Evolutionary conservation across 1,140 invertebrate species (phyloP), one percentile per base, ranked within the genome.

Genomic region (Diorhabda carinulata): DNA sequence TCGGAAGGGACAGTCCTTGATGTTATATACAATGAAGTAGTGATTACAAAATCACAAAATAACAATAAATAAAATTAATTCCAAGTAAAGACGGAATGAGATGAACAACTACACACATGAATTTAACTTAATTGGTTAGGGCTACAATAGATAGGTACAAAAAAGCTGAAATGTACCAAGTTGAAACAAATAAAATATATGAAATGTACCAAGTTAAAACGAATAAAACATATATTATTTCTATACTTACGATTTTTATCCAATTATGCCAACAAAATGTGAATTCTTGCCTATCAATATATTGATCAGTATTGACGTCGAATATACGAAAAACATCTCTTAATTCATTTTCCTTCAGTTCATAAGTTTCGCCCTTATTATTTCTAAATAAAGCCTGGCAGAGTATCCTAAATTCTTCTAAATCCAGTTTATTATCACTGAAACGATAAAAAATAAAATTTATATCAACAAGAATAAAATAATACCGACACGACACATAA

Each of bases 221-320:
- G 25, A 25, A 25, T 25, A 25, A 25, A 25, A 25, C 25, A 25
- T 25, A 25, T 25, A 25, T 1, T 25, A 25, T 25, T 25, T 9
- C 8, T 25, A 40, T 44, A 66, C 72, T 74, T 76, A 82, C 80
- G 5, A 73, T 78, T 80, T 82, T 82, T 25, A 82, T 82, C 82
- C 81, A 82, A 45, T 80, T 76, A 65, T 82, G 77, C 81, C 81
- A 82, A 59, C 73, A 84, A 75, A 69, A 81, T 4, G 59, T 57
- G 72, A 89, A 87, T 77, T 90, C 89, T 65, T 85, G 79, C 40
- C 80, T 78, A 71, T 86, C 84, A 44, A 91, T 83, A 56, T 79
- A 74, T 2, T 84, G 85, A 79, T 90, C 87, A 71, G 64, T 57
- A 64, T 88, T 83, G 3, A 66, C 68, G 74, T 88, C 86, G 68